These are phyloP conservation scores for Homarus gammarus DNA, from an alignment of 2,888 invertebrate species.

Conservation along the genomic window DNA sequence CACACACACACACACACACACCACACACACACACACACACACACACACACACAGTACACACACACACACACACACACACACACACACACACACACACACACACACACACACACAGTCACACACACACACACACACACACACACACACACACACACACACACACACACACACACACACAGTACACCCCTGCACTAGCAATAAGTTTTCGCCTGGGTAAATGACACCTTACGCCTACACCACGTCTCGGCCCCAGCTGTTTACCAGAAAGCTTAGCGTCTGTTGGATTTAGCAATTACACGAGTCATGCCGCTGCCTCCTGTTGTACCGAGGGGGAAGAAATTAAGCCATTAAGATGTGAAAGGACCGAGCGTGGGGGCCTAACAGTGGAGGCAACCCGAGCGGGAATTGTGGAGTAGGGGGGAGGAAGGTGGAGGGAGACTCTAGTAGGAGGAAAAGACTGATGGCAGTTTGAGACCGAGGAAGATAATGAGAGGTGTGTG, in stretches of 20 bases:
- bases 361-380: not conserved
- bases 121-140: not conserved
- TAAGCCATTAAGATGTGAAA: not conserved
- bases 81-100: not conserved
- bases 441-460: not conserved
- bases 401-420: not conserved
- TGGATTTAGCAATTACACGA: not conserved
- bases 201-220: not conserved
- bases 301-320: not conserved
- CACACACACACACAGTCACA: not conserved
- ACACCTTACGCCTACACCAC: not conserved
- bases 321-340: not conserved
- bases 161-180: not conserved
- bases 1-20: not conserved
- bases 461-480: not conserved
- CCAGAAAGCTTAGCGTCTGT: not conserved
- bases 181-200: not conserved
- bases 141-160: constrained; percentile 4
- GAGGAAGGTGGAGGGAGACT: not conserved
- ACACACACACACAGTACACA: not conserved
- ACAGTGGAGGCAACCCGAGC: not conserved
- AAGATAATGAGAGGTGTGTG: not conserved
- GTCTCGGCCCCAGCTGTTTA: not conserved
- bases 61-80: not conserved
- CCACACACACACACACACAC: not conserved